Conservation (phyloP, 2,797 vertebrate species). For the Leucoraja ocellata region DNA sequence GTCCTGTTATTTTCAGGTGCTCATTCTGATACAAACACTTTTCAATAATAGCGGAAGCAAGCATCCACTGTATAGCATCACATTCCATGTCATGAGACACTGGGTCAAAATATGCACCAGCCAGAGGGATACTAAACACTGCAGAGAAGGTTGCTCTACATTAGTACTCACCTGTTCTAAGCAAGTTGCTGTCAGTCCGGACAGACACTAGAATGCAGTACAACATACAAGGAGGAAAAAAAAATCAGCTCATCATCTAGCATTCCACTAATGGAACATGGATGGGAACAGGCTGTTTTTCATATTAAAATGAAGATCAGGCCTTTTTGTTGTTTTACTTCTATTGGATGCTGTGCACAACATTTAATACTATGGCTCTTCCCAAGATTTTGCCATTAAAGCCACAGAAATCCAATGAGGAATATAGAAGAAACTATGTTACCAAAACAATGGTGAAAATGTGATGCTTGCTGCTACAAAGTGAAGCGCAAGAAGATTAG, state of each 20-base stretch:
- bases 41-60: background rate
- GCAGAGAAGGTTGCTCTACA: background rate
- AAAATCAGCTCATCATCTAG: background rate
- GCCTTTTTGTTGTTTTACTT: background rate
- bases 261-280: background rate
- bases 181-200: background rate
- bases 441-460: too few species aligned
- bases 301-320: background rate
- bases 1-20: background rate
- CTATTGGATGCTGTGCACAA: background rate
- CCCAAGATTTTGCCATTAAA: background rate
- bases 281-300: too few species aligned
- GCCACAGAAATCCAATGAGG: background rate
- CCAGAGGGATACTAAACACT: background rate
- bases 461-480: too few species aligned
- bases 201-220: background rate
- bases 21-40: background rate
- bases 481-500: too few species aligned
- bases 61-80: background rate
- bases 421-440: too few species aligned
- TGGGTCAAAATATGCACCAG: background rate
- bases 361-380: background rate
- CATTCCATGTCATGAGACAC: background rate
- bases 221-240: background rate
- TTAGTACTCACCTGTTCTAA: background rate